phyloP scores from a whole-genome alignment of 2,797 vertebrate genomes.

The Austrolebias charrua region DNA sequence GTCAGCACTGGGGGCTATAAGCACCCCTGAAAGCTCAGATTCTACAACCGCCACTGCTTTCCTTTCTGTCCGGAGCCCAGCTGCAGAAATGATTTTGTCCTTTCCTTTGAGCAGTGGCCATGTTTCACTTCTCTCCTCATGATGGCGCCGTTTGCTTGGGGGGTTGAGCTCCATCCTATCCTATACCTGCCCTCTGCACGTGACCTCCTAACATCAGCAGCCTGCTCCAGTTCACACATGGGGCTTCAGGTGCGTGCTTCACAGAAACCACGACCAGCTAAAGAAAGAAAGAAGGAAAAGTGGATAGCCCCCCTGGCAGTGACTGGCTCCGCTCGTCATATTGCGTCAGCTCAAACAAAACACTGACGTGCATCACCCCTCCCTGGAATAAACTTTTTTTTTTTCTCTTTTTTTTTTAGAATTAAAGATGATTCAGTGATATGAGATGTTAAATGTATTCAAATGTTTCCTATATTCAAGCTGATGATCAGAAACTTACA shows the following conservation, averaged over 20 bases:
- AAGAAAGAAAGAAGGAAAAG: constrained; percentile 36
- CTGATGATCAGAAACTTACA: constrained; percentile 4
- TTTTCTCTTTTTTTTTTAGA: constrained; percentile 31
- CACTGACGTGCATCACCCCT: constrained; percentile 57
- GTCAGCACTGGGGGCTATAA: too few relatives aligned
- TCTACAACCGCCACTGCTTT: too few relatives aligned
- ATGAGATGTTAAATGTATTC: constrained; percentile 4
- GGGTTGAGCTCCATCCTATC: constrained; percentile 7
- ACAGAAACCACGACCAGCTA: constrained; percentile 37
- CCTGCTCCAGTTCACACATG: constrained; percentile 33
- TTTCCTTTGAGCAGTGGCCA: neutral
- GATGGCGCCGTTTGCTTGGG: constrained; percentile 72
- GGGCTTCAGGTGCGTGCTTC: constrained; percentile 48
- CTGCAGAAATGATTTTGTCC: too few relatives aligned
- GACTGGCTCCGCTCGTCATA: constrained; percentile 70
- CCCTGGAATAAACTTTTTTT: constrained; percentile 27
- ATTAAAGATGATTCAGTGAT: constrained; percentile 48
- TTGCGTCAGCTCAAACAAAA: constrained; percentile 74
- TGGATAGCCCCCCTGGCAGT: constrained; percentile 30
- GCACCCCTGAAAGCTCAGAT: too few relatives aligned
- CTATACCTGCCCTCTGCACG: constrained; percentile 1
- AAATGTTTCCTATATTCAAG: constrained; percentile 17
- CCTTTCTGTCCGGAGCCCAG: too few relatives aligned
- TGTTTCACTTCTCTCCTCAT: constrained; percentile 52
- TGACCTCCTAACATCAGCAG: constrained; percentile 20